Evolutionary conservation across 2,888 invertebrate species (phyloP).

Genomic region (Loripinus fragilis): DNA sequence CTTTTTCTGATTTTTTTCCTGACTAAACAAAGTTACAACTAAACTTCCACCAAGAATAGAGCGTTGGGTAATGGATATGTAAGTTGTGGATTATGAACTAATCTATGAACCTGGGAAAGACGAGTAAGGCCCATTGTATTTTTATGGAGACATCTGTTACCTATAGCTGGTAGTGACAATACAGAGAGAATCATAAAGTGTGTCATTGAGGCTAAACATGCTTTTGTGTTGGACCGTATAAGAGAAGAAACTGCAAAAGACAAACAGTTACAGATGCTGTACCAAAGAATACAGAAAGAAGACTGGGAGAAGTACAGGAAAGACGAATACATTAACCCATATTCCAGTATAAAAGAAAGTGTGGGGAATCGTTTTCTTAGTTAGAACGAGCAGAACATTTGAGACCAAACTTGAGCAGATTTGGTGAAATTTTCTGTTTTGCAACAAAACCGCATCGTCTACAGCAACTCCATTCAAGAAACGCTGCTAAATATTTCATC

Average conservation of each 20-base stretch:
- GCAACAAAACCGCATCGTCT: no score
- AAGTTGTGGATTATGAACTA: background rate
- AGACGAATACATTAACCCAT: background rate
- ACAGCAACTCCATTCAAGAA: no score
- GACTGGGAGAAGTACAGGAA: constrained; percentile 10
- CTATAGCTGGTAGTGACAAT: background rate
- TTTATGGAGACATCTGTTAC: background rate
- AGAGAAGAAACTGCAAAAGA: background rate
- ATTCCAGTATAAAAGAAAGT: background rate
- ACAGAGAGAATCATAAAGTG: background rate
- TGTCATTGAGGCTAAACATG: background rate
- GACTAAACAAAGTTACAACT: background rate
- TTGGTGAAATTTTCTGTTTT: no score
- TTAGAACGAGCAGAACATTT: no score
- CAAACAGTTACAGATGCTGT: background rate
- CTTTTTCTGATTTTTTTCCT: no score
- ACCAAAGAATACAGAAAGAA: background rate
- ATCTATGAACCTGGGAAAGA: background rate
- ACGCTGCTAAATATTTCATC: no score
- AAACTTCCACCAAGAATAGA: background rate
- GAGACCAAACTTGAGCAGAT: no score
- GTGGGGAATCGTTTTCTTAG: no score
- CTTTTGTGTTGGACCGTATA: background rate
- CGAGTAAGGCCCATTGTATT: background rate
- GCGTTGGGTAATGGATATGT: background rate